phyloP scores from a whole-genome alignment of 2,888 invertebrate genomes.

The Drosophila atripex region DNA sequence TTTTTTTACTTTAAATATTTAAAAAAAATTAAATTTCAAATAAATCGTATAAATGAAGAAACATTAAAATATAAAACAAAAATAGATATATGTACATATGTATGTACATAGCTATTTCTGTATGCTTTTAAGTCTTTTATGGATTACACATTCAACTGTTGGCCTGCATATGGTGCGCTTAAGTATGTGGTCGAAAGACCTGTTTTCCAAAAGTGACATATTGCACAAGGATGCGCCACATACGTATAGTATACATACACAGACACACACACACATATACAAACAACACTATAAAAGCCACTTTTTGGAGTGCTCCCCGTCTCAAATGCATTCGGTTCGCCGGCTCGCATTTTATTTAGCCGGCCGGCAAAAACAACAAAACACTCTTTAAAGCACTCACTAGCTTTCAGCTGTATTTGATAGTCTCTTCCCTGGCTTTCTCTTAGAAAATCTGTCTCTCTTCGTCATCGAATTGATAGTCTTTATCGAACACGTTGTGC shows the following conservation, averaged over 20 bases:
- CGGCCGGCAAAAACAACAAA: slow-evolving; percentile 66
- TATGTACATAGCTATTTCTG: not conserved
- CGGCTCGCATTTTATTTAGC: slow-evolving; percentile 48
- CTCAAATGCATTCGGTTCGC: slow-evolving; percentile 20
- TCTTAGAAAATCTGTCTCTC: slow-evolving; percentile 19
- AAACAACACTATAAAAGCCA: slow-evolving; percentile 13
- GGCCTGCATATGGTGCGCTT: slow-evolving; percentile 14
- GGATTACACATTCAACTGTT: slow-evolving; percentile 23
- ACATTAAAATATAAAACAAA: not conserved
- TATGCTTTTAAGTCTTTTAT: not conserved
- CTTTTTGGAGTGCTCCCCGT: slow-evolving; percentile 11
- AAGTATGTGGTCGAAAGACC: slow-evolving; percentile 46
- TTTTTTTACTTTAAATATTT: too few species aligned
- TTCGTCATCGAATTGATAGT: slow-evolving; percentile 1
- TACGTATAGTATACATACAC: slow-evolving; percentile 3
- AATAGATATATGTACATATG: not conserved
- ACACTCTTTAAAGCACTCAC: slow-evolving; percentile 1
- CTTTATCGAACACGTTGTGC: slow-evolving; percentile 29
- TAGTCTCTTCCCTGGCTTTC: slow-evolving; percentile 14
- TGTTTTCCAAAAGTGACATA: slow-evolving; percentile 53
- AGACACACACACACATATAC: not conserved
- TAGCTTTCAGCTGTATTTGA: slow-evolving; percentile 19
- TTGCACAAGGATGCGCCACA: slow-evolving; percentile 41
- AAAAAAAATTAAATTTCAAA: not conserved
- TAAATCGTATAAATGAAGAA: not conserved